Evolutionary conservation across 2,113 vertebrate species (phyloP).

Genomic region (Scomber colias): DNA sequence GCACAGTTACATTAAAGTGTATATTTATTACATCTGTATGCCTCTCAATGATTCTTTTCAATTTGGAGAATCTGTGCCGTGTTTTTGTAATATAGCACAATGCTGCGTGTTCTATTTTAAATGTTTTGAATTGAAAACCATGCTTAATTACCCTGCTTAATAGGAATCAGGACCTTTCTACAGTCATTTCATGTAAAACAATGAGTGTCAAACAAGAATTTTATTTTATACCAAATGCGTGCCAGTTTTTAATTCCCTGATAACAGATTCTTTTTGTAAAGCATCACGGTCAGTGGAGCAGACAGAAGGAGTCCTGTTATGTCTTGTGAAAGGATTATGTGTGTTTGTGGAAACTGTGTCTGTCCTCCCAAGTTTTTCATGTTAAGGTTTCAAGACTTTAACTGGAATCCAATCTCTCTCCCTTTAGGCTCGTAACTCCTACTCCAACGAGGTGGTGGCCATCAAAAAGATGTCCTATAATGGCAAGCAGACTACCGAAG

Average conservation of each 20-base stretch:
- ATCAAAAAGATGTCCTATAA: slow-evolving; percentile 99
- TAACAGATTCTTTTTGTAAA: not conserved
- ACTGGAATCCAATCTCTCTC: slow-evolving; percentile 6
- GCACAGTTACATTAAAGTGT: no score
- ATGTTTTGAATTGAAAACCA: not conserved
- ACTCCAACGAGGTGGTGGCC: slow-evolving; percentile 97
- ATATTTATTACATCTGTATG: no score
- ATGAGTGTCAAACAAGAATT: not conserved
- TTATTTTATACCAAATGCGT: not conserved
- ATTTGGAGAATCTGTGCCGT: not conserved
- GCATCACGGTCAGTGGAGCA: not conserved
- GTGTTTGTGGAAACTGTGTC: not conserved
- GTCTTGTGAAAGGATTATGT: not conserved
- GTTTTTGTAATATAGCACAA: not conserved
- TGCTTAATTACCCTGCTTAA: not conserved
- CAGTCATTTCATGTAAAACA: not conserved
- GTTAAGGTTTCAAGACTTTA: not conserved
- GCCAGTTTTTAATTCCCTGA: not conserved
- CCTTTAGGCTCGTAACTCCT: slow-evolving; percentile 93
- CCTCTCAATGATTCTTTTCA: not conserved
- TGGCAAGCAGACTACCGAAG: slow-evolving; percentile 97
- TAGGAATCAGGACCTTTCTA: not conserved
- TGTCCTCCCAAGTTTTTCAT: not conserved
- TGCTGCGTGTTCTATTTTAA: not conserved
- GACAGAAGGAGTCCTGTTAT: not conserved